Conservation (phyloP, 2,888 invertebrate genomes). For the Synanthedon andrenaeformis region DNA sequence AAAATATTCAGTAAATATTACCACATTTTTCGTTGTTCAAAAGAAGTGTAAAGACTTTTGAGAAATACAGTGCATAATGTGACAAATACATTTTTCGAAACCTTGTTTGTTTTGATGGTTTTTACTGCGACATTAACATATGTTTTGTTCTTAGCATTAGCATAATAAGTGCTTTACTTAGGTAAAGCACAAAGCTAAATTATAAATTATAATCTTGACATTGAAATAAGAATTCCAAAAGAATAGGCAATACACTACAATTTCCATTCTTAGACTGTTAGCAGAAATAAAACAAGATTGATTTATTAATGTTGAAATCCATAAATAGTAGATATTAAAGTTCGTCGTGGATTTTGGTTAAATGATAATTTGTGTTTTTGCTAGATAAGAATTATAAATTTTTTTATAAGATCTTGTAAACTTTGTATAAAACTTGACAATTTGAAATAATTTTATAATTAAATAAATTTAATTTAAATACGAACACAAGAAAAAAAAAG, state of each 20-base stretch:
- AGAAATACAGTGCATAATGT: slow-evolving; percentile 8
- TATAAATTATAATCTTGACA: background rate
- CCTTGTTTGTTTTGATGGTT: slow-evolving; percentile 10
- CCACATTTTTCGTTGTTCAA: background rate
- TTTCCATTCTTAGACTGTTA: background rate
- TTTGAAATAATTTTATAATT: too few species aligned
- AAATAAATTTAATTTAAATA: too few species aligned
- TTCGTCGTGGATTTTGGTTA: too few species aligned
- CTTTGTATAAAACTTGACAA: background rate
- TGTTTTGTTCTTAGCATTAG: slow-evolving; percentile 6
- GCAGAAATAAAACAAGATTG: background rate
- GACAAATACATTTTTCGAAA: slow-evolving; percentile 8
- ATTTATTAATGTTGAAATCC: too few species aligned
- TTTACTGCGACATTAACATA: slow-evolving; percentile 16
- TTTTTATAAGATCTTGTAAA: background rate
- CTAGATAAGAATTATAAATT: background rate
- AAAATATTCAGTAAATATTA: background rate
- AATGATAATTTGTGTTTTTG: too few species aligned
- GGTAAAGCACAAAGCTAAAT: slow-evolving; percentile 3
- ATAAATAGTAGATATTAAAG: too few species aligned
- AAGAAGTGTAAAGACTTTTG: too few species aligned
- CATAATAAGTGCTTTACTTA: background rate
- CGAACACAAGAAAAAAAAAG: too few species aligned
- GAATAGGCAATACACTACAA: too few species aligned
- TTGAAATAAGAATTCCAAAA: background rate